phyloP scores from a whole-genome alignment of 2,797 vertebrate species.

The Sylvilagus floridanus region DNA sequence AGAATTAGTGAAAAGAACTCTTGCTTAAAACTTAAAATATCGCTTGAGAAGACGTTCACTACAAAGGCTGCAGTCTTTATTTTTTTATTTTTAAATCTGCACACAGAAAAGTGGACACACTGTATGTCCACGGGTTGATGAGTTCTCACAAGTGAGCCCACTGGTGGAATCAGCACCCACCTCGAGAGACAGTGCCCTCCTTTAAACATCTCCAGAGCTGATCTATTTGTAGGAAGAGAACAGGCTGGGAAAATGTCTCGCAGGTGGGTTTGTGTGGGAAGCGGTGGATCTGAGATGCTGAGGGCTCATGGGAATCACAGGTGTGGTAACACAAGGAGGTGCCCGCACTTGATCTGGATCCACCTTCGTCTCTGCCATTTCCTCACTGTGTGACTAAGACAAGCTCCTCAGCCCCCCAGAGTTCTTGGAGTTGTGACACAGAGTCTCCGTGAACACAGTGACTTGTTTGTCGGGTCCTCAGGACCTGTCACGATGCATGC shows the following conservation, averaged over 20 bases:
- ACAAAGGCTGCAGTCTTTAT: neutral
- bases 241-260: neutral
- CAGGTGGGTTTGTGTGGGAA: neutral
- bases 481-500: neutral
- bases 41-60: neutral
- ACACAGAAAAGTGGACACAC: neutral
- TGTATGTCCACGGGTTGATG: neutral
- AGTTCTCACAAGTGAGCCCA: neutral
- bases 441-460: neutral
- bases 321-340: fast-evolving
- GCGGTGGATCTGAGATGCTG: neutral
- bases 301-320: too few relatives aligned
- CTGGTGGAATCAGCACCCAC: neutral
- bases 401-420: too few relatives aligned
- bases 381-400: neutral
- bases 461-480: neutral
- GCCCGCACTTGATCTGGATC: neutral
- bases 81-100: neutral
- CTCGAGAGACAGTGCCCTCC: neutral
- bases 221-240: neutral
- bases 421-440: neutral
- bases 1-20: constrained; percentile 60
- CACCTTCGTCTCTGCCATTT: neutral
- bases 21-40: neutral
- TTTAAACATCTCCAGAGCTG: neutral